Base-by-base conservation (phyloP, 2,113 vertebrate genomes). In the Larimichthys crocea region DNA sequence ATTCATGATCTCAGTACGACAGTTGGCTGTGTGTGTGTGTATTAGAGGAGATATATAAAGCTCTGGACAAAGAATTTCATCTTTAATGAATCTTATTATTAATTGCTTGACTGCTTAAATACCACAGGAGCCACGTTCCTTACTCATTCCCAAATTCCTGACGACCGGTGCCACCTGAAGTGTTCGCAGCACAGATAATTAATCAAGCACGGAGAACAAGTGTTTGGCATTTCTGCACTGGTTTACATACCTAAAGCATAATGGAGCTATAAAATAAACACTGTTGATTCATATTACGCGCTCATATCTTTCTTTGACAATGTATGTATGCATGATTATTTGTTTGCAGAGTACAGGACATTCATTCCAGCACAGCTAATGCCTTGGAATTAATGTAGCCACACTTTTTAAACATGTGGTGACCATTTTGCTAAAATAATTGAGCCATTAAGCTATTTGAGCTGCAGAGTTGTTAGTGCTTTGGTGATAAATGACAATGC, bases 391-490 rank as follows among this genome's bases (percentile, higher is more conserved):
- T 15, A 70, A 40, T 40, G 29, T 26, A 72, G 60, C 42, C 53
- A 79, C 50, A 71, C 67, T 74, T 86, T 40, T 83, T 46, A 83
- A 87, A 89, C 79, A 90, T 74, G 72, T 83, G 72, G 70, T 66
- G 72, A 76, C 75, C 59, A 84, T 85, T 88, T 89, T 63, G 22
- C 50, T 66, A 49, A 87, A 93, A 90, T 86, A 88, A 87, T 89
- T 80, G 69, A 71, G 67, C 76, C 82, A 83, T 92, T 91, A 88
- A 74, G 73, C 64, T 73, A 31, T 87, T 82, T 65, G 22, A 76
- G 76, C 76, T 24, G 67, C 60, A 62, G 48, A 24, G 63, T 71
- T 88, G 80, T 89, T 86, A 57, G 72, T 79, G 53, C 71, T 78
- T 29, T 64, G 29, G 63, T 88, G 84, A 91, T 86, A 86, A 86